Evolutionary conservation across 2,888 invertebrate species (phyloP).

Genomic region (Luperina nickerlii): DNA sequence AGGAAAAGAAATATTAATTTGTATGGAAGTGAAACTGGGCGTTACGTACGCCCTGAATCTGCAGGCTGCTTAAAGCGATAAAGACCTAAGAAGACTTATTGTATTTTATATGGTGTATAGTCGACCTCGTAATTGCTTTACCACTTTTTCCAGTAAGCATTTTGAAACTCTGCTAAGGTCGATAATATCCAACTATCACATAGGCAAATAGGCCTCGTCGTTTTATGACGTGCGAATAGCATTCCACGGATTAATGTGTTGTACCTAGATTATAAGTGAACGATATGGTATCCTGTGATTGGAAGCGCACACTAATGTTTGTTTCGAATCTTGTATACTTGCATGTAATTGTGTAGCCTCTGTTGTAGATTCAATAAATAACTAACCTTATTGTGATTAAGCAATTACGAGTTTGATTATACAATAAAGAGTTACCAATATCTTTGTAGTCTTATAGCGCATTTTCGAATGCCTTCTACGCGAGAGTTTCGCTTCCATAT

Average conservation of each 20-base stretch:
- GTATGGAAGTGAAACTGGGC: slow-evolving; percentile 14
- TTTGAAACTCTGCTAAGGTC: background rate
- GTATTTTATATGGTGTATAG: background rate
- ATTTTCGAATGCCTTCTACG: background rate
- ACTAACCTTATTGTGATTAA: background rate
- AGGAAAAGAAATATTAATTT: slow-evolving; percentile 14
- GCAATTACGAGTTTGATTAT: background rate
- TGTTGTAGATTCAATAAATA: background rate
- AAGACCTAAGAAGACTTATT: too few species aligned
- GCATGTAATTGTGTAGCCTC: background rate
- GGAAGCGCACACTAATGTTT: background rate
- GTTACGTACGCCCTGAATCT: background rate
- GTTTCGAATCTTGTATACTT: background rate
- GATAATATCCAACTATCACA: background rate
- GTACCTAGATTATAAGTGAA: background rate
- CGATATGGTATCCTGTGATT: background rate
- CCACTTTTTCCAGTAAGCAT: background rate
- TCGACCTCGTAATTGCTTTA: background rate
- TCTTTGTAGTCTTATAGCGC: background rate
- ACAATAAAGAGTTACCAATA: background rate
- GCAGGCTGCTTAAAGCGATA: slow-evolving; percentile 4
- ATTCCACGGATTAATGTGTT: background rate
- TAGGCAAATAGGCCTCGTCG: background rate
- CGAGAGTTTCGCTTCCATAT: background rate
- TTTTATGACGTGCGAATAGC: too few species aligned